Evolutionary conservation across 2,113 vertebrate genomes (phyloP), one percentile per base, ranked within the genome.

Genomic region (Danionella cerebrum): DNA sequence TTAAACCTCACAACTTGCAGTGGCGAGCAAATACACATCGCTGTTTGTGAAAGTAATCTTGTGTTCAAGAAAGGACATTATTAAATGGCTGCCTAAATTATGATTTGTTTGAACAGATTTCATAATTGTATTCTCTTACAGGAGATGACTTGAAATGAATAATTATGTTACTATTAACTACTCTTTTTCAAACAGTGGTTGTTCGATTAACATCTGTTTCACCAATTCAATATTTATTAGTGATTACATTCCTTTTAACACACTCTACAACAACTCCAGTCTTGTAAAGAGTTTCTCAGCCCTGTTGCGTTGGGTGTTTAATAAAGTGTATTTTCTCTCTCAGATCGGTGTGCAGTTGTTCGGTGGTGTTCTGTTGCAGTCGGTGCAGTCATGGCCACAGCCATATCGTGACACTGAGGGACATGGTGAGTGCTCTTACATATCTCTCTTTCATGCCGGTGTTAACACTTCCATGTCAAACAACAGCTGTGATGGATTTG

Each of bases 321-420:
- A 63, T 47, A 35, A 33, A 29, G 39, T 47, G 25, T 33, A 60
- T 21, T 60, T 2, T 59, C n/a, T 63, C 24, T 48, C 10, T 54
- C 39, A 79, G 78, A 69, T 78, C 27, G 13, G 64, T 51, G 69
- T 66, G 27, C 8, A 13, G 42, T 63, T 63, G n/a, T n/a, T n/a
- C n/a, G 59, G 68, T 62, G 68, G 69, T 41, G 66, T 75, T 72
- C 71, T 27, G 73, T 80, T 80, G 72, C 73, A 78, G 73, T 75
- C 59, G 54, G 41, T 38, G 67, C 76, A 74, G 67, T 59, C 75
- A 81, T 81, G 80, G 75, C 78, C 65, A 81, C 74, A 50, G 73
- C 78, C 74, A 81, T 79, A 81, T 81, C 75, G 73, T 81, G 80
- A 81, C 80, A 74, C 65, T 69, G 69, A 70, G 71, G 74, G 76